phyloP scores from a whole-genome alignment of 2,888 invertebrate species.

The Microdon myrmicae region DNA sequence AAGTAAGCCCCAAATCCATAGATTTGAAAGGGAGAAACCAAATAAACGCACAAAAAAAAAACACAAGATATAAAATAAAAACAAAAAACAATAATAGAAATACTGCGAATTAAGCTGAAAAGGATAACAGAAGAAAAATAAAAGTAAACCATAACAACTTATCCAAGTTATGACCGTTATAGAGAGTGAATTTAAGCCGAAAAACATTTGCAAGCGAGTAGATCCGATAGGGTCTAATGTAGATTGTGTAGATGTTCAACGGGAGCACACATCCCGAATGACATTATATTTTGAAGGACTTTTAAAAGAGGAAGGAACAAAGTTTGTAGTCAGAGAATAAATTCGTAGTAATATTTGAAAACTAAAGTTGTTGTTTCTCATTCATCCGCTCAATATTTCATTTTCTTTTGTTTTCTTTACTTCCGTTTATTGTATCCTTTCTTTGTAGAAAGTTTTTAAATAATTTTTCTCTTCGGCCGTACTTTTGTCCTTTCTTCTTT shows the following conservation, averaged over 20 bases:
- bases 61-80: slow-evolving; percentile 34
- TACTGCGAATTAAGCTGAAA: slow-evolving; percentile 30
- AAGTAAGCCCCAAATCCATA: slow-evolving; percentile 58
- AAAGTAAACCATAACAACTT: slow-evolving; percentile 27
- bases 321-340: slow-evolving; percentile 45
- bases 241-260: slow-evolving; percentile 40
- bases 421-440: slow-evolving; percentile 1
- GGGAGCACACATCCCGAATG: slow-evolving; percentile 28
- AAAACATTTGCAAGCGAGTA: slow-evolving; percentile 14
- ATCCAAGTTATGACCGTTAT: slow-evolving; percentile 50
- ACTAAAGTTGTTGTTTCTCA: slow-evolving; percentile 47
- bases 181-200: no score
- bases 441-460: slow-evolving; percentile 4
- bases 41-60: slow-evolving; percentile 18
- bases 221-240: slow-evolving; percentile 42
- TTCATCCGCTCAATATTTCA: slow-evolving; percentile 42
- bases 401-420: slow-evolving; percentile 8
- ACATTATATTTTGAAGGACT: slow-evolving; percentile 27
- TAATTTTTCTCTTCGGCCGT: neutral
- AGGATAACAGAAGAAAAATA: slow-evolving; percentile 25
- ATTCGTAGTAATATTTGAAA: slow-evolving; percentile 48
- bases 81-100: slow-evolving; percentile 15
- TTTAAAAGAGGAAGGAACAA: slow-evolving; percentile 14
- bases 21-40: slow-evolving; percentile 3
- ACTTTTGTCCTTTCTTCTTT: neutral